Conservation (phyloP, 2,113 vertebrate species). For the Anser cygnoides region DNA sequence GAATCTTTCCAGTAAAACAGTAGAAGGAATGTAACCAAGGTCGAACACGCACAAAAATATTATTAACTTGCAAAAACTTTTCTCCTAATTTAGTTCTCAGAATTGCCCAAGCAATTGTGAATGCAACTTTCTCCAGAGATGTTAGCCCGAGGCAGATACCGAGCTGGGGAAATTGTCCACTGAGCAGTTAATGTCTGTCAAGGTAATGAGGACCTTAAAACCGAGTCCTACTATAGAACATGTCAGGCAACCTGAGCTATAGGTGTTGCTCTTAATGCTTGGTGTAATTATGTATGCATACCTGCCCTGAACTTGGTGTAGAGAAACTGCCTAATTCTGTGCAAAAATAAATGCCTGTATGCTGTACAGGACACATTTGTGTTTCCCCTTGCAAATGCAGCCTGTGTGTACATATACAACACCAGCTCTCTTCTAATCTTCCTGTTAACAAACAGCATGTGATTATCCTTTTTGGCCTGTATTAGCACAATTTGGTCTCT, state of each 20-base stretch:
- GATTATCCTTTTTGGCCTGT: background rate
- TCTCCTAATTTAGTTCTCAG: slow-evolving; percentile 46
- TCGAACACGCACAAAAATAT: background rate
- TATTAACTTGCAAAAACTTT: background rate
- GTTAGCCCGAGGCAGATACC: background rate
- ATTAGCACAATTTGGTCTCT: slow-evolving; percentile 33
- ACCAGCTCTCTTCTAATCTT: background rate
- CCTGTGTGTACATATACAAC: background rate
- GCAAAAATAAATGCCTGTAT: background rate
- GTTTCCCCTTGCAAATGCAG: background rate
- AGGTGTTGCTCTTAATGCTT: slow-evolving; percentile 12
- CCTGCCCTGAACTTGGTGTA: background rate
- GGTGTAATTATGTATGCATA: background rate
- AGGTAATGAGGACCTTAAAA: slow-evolving; percentile 57
- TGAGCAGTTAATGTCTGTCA: slow-evolving; percentile 32
- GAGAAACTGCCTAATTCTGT: background rate
- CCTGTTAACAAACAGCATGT: background rate
- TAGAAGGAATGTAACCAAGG: background rate
- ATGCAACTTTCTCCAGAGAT: background rate
- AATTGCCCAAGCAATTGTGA: background rate
- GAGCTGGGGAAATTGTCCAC: background rate
- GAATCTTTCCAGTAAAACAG: background rate
- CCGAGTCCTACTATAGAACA: background rate
- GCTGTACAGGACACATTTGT: background rate
- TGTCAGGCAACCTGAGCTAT: slow-evolving; percentile 38